phyloP scores from a whole-genome alignment of 2,888 invertebrate species.

The Proisotoma minuta region DNA sequence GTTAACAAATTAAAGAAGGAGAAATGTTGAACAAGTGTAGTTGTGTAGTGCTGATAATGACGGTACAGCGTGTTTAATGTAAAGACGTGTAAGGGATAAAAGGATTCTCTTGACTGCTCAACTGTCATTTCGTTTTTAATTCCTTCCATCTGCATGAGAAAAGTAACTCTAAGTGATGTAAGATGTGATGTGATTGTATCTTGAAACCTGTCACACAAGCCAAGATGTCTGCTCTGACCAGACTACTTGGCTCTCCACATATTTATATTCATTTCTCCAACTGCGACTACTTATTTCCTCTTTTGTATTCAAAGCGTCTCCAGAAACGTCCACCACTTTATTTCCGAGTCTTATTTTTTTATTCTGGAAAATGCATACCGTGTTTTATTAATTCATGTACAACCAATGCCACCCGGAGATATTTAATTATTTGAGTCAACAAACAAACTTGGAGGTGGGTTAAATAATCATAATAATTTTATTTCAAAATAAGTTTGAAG shows the following conservation, averaged over 20 bases:
- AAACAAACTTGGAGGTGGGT: background rate
- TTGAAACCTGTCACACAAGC: conserved; percentile 46
- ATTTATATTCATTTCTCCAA: background rate
- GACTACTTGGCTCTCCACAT: conserved; percentile 41
- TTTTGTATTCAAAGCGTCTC: background rate
- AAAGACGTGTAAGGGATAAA: background rate
- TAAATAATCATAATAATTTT: background rate
- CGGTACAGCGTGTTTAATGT: too few species aligned
- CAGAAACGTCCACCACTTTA: too few species aligned
- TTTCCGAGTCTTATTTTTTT: background rate
- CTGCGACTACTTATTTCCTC: background rate
- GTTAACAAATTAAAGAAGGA: too few species aligned
- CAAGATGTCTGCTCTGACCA: conserved; percentile 46
- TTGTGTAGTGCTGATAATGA: too few species aligned
- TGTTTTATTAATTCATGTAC: too few species aligned
- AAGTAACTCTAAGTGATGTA: conserved; percentile 21
- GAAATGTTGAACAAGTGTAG: too few species aligned
- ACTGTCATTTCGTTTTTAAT: conserved; percentile 14
- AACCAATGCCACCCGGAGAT: background rate
- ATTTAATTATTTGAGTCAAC: background rate
- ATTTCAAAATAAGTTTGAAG: background rate
- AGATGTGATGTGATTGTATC: conserved; percentile 41
- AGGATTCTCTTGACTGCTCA: conserved; percentile 12
- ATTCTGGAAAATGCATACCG: background rate
- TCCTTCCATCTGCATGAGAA: conserved; percentile 14